Conservation (phyloP, 1,140 invertebrate genomes). For the Tribolium madens region DNA sequence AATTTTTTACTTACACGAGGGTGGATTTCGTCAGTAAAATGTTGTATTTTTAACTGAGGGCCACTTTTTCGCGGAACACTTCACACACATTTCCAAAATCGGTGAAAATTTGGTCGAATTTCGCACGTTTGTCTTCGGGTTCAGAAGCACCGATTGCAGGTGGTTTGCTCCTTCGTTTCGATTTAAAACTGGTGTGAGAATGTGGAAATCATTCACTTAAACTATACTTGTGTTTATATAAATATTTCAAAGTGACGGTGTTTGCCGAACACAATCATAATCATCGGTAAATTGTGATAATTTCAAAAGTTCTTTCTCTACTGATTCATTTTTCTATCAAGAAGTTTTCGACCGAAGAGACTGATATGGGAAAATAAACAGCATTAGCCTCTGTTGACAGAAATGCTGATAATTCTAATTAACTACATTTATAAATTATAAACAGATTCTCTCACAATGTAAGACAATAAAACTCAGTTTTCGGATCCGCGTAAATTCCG, state of each 20-base stretch:
- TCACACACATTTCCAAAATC: slow-evolving; percentile 17
- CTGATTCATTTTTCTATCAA: slow-evolving; percentile 35
- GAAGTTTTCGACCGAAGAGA: slow-evolving; percentile 21
- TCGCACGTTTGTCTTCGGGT: not conserved
- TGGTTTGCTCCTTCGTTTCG: slow-evolving; percentile 9
- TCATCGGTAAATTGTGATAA: slow-evolving; percentile 32
- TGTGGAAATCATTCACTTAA: slow-evolving; percentile 21
- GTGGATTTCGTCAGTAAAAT: no score
- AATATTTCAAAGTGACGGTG: slow-evolving; percentile 32
- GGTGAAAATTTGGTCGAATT: not conserved
- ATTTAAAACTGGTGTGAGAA: slow-evolving; percentile 28
- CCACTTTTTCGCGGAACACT: not conserved
- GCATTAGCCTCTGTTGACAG: slow-evolving; percentile 20
- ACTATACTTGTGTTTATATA: slow-evolving; percentile 30
- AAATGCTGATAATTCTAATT: slow-evolving; percentile 29
- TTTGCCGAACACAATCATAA: slow-evolving; percentile 29
- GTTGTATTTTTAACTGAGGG: no score
- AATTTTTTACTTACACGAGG: not conserved
- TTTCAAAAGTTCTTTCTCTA: slow-evolving; percentile 21
- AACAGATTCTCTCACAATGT: not conserved
- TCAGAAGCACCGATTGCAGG: not conserved
- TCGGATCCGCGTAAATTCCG: not conserved
- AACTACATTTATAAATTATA: slow-evolving; percentile 8
- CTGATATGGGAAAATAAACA: slow-evolving; percentile 40
- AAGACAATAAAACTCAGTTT: no score